Conservation (phyloP, 2,113 vertebrate species). For the Ifrita kowaldi region DNA sequence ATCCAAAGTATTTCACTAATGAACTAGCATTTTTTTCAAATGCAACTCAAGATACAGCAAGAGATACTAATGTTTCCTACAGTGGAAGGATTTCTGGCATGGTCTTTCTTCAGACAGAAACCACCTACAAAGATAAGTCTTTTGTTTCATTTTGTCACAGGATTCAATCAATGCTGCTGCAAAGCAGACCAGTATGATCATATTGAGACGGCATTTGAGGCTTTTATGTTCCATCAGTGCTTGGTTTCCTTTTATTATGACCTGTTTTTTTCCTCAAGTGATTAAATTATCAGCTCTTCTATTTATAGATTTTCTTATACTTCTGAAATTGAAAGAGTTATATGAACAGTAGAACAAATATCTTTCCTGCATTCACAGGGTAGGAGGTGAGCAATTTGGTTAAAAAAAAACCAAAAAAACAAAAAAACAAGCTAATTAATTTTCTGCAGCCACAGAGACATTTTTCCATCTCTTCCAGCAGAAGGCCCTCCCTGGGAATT, state of each 20-base stretch:
- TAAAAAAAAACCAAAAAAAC: fast-evolving
- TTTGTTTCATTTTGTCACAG: not conserved
- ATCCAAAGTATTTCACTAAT: not conserved
- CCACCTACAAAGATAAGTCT: not conserved
- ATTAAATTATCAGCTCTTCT: not conserved
- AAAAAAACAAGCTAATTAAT: too few relatives aligned
- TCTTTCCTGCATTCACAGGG: not conserved
- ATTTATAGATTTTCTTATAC: not conserved
- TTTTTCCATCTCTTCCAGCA: not conserved
- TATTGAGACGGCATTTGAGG: not conserved
- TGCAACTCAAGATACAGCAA: not conserved
- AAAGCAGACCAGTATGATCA: not conserved
- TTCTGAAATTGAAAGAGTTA: not conserved
- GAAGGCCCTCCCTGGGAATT: not conserved
- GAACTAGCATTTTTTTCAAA: not conserved
- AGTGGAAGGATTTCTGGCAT: not conserved
- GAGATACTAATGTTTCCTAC: not conserved
- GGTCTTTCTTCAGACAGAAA: not conserved
- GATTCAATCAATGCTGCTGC: not conserved
- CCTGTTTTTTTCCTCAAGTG: not conserved
- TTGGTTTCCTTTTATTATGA: not conserved
- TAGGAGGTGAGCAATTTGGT: not conserved
- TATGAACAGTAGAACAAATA: not conserved
- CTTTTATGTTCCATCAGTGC: not conserved
- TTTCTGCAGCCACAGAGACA: not conserved